Conservation (phyloP, 2,888 invertebrate genomes). For the Euplexia lucipara region DNA sequence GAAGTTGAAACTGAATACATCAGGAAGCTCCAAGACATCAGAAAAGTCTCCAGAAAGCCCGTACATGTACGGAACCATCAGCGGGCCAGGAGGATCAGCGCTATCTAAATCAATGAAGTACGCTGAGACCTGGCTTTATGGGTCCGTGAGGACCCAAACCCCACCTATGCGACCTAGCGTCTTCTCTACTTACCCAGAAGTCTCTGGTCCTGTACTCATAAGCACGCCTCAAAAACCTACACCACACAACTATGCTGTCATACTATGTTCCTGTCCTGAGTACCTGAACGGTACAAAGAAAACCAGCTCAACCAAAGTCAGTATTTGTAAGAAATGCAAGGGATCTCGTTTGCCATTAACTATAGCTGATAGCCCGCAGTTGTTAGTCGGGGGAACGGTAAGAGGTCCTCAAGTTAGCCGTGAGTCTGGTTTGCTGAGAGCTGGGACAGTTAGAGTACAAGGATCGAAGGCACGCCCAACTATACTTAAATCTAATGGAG, state of each 20-base stretch:
- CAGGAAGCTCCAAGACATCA: slow-evolving; percentile 85
- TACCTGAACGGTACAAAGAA: slow-evolving; percentile 95
- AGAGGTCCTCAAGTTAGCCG: slow-evolving; percentile 88
- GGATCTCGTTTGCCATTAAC: slow-evolving; percentile 94
- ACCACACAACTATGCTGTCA: slow-evolving; percentile 93
- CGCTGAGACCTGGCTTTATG: slow-evolving; percentile 96
- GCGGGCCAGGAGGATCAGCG: slow-evolving; percentile 93
- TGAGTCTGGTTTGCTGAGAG: slow-evolving; percentile 87
- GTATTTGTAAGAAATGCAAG: slow-evolving; percentile 96
- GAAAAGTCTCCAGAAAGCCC: slow-evolving; percentile 88
- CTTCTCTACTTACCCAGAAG: slow-evolving; percentile 87
- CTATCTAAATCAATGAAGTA: slow-evolving; percentile 96
- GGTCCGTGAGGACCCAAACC: slow-evolving; percentile 92
- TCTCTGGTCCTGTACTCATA: slow-evolving; percentile 86
- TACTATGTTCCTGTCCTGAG: slow-evolving; percentile 95
- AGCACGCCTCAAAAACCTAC: slow-evolving; percentile 90
- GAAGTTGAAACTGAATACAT: slow-evolving; percentile 91
- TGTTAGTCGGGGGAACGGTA: slow-evolving; percentile 92
- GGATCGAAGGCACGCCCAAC: slow-evolving; percentile 91
- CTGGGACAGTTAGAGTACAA: slow-evolving; percentile 92
- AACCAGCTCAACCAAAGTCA: slow-evolving; percentile 93
- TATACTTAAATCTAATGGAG: slow-evolving; percentile 91
- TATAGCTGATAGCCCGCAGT: slow-evolving; percentile 90
- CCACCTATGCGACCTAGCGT: slow-evolving; percentile 86
- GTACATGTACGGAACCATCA: slow-evolving; percentile 88